phyloP scores from a whole-genome alignment of 1,140 invertebrate genomes.

The Apis dorsata region DNA sequence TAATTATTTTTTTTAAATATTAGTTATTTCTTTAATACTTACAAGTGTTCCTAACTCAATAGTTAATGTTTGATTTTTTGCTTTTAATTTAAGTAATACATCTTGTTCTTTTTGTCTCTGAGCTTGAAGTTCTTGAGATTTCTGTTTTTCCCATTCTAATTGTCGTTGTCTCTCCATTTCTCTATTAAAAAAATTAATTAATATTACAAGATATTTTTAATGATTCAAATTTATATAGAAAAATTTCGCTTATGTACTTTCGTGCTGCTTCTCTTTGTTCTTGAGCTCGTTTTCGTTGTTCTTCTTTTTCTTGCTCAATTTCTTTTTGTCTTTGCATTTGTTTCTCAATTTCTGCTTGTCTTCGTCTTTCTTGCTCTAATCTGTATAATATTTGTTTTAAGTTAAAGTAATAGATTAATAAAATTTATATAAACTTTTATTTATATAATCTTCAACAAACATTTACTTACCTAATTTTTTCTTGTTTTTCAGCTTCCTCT shows the following conservation, averaged over 20 bases:
- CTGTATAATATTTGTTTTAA: conserved; percentile 62
- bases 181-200: conserved; percentile 75
- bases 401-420: no score
- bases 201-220: not conserved
- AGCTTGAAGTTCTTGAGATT: conserved; percentile 91
- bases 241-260: conserved; percentile 76
- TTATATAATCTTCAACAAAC: conserved; percentile 82
- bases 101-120: conserved; percentile 94
- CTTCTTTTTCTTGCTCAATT: conserved; percentile 86
- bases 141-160: conserved; percentile 97
- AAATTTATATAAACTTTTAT: not conserved
- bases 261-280: conserved; percentile 90
- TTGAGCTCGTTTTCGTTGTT: conserved; percentile 86
- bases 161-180: conserved; percentile 97
- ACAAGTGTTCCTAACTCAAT: conserved; percentile 89
- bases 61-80: conserved; percentile 91
- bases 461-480: conserved; percentile 84
- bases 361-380: conserved; percentile 83
- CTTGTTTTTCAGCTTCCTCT: conserved; percentile 91
- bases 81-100: conserved; percentile 92
- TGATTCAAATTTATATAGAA: conserved; percentile 1
- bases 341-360: conserved; percentile 86
- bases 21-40: conserved; percentile 41
- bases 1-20: not conserved
- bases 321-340: conserved; percentile 92